These are phyloP conservation scores for Apolygus lucorum DNA, from an alignment of 1,140 invertebrate species.

Conservation along the genomic window DNA sequence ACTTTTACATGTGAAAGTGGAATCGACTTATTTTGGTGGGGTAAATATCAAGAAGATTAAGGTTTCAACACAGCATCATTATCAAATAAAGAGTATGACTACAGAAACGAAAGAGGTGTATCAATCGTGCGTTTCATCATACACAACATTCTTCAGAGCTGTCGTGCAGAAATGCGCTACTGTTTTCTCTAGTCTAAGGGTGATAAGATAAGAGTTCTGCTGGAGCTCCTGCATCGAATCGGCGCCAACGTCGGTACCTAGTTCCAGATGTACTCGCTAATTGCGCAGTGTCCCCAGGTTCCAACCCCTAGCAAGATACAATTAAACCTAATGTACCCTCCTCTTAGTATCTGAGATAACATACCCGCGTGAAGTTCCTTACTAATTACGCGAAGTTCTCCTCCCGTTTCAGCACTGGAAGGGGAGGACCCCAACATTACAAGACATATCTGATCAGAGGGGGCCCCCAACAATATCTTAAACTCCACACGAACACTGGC, in stretches of 20 bases:
- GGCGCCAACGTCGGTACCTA: constrained; percentile 3
- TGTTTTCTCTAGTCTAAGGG: too few species aligned
- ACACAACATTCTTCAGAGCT: too few species aligned
- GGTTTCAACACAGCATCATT: too few species aligned
- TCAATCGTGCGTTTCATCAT: too few species aligned
- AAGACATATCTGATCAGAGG: constrained; percentile 4
- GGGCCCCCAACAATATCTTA: constrained; percentile 14
- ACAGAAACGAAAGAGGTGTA: too few species aligned
- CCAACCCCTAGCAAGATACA: constrained; percentile 1
- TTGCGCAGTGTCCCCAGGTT: not conserved
- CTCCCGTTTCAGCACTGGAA: too few species aligned
- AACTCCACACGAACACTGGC: constrained; percentile 8
- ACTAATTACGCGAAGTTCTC: constrained; percentile 6
- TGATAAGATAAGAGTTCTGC: not conserved
- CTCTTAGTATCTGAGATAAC: constrained; percentile 5
- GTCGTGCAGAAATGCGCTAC: too few species aligned
- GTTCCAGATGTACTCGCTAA: constrained; percentile 3
- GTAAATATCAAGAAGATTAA: too few species aligned
- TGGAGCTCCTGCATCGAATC: not conserved
- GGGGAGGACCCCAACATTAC: not conserved
- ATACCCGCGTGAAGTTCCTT: constrained; percentile 14
- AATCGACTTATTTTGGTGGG: too few species aligned
- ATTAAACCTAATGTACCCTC: constrained; percentile 16
- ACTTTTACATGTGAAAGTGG: too few species aligned
- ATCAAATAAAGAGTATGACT: too few species aligned